These are phyloP conservation scores for Bos taurus DNA, from an alignment of 2,113 vertebrate species.

Conservation along the genomic window ARS-UCD2.0 NC_037330.1:94401001-94401500, in stretches of 20 bases:
- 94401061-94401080: not conserved
- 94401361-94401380: slow-evolving; percentile 88
- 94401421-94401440: slow-evolving; percentile 97
- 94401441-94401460: slow-evolving; percentile 98
- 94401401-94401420: slow-evolving; percentile 97
- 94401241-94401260: not conserved
- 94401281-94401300: not conserved
- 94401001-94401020: not conserved
- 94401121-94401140: not conserved
- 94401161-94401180: not conserved
- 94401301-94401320: not conserved
- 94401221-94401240: not conserved
- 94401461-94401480: slow-evolving; percentile 93
- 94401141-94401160: not conserved
- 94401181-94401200: not conserved
- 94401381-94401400: slow-evolving; percentile 97
- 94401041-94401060: not conserved
- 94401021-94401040: not conserved
- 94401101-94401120: not conserved
- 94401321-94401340: not conserved
- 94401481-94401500: slow-evolving; percentile 85
- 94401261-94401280: not conserved
- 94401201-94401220: not conserved
- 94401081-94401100: not conserved
- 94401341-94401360: not conserved